Base-by-base conservation (phyloP, 2,888 invertebrate species). In the Eueremaeus valkanovi region DNA sequence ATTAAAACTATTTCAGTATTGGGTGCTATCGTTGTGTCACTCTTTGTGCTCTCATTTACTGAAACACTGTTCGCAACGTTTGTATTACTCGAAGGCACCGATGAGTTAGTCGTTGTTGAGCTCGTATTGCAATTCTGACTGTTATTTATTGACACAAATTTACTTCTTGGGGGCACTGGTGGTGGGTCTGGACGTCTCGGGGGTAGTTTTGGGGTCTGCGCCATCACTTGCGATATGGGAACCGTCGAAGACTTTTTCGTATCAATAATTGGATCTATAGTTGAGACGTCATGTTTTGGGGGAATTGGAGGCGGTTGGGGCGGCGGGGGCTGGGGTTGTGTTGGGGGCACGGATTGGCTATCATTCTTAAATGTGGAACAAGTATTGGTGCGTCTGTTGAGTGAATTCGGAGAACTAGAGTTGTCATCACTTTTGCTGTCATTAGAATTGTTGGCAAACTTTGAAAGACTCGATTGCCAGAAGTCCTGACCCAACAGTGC, bases 401-500 rank as follows among this genome's bases (percentile, higher is more conserved):
- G n/a, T 31, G 73, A 58, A 73, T 73, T 55, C 13, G 58, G 21
- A 24, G 29, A n/a, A 33, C 42, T 36, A 36, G 51, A 42, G 24
- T 42, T 73, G 31, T 58, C 31, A 73, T 73, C 73, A 55, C 61
- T 61, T 55, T 58, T 58, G n/a, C 9, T 18, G 21, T 61, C 73
- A 55, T 16, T 61, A 8, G 36, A n/a, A n/a, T n/a, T n/a, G 51
- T 58, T 51, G 13, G 36, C 9, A 36, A 75, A n/a, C 24, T 66
- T 45, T 36, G 68, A 68, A 83, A 83, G 80, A 82, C 83, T 84
- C 80, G 72, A 82, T 27, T 76, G 75, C 78, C 78, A 79, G 66
- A 78, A 80, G 75, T 79, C 78, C 83, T 85, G 85, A 29, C 95
- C 96, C 72, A 97, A 86, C 78, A 95, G 87, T 9, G 95, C 94